Base-by-base conservation (phyloP, 2,888 invertebrate species). In the Meghimatium bilineatum region DNA sequence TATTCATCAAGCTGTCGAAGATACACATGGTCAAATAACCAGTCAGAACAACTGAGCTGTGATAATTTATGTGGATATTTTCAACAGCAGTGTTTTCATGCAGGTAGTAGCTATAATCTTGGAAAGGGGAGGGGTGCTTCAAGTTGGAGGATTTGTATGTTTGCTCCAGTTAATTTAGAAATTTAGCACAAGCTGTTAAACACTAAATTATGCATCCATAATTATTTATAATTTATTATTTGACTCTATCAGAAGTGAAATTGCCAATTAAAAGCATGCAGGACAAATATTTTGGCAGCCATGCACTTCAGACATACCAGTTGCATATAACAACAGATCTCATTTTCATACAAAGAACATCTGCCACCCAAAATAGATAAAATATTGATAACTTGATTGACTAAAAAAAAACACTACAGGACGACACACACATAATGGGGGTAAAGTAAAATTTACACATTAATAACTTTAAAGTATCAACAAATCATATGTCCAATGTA, bases 121-220 rank as follows among this genome's bases (percentile, higher is more conserved):
- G 23, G 2, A 56, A 3, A n/a, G n/a, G n/a, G n/a, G n/a, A n/a
- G 56, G 3, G 20, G 20, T 17, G 2, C 56, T 12, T 44, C 6
- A 44, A 44, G 56, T 14, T 14, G 56, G 56, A 23, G 8, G 23
- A 17, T 23, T 56, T 56, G 17, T 14, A 23, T 20, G 56, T 6
- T 56, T 23, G 20, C 8, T 23, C 3, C 2, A 23, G 56, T 6
- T 12, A 20, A 56, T 56, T 12, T 56, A 23, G 6, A 56, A 14
- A 23, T 23, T 14, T 23, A 56, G 56, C 17, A 56, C 63, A 63
- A n/a, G 26, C 63, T 29, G n/a, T n/a, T n/a, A n/a, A 29, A 63
- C 63, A 63, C 63, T n/a, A 26, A 63, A 63, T n/a, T n/a, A n/a
- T n/a, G n/a, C n/a, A n/a, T 63, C 29, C n/a, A 63, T 63, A n/a